A percentile compares a stretch with the other conserved stretches of the same genome.
Evolutionary conservation across 2,797 vertebrate genomes (phyloP).

Genomic region (Neoniphon sammara): DNA sequence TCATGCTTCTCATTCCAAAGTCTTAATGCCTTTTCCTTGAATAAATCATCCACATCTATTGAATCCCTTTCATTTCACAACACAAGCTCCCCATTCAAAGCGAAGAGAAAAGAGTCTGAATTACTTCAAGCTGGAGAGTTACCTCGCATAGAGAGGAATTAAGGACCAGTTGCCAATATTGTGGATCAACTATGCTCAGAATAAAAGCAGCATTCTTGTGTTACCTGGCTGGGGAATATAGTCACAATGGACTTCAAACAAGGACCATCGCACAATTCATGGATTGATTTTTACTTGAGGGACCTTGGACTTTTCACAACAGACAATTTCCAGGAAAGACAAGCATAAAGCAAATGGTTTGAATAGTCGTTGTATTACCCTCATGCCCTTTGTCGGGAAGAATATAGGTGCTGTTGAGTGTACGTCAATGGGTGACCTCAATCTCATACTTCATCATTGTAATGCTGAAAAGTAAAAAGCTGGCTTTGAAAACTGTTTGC

Average conservation of each 20-base stretch:
- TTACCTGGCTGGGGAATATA: conserved; percentile 86
- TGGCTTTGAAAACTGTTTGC: conserved; percentile 58
- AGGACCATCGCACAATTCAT: conserved; percentile 82
- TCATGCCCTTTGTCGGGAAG: conserved; percentile 78
- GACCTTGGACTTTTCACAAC: conserved; percentile 84
- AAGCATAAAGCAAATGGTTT: conserved; percentile 78
- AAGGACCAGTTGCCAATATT: conserved; percentile 89
- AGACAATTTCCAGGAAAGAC: conserved; percentile 81
- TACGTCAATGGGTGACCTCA: conserved; percentile 80
- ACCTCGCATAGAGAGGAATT: conserved; percentile 85
- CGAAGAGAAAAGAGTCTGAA: conserved; percentile 83
- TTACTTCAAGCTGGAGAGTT: conserved; percentile 85
- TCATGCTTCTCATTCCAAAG: conserved; percentile 80
- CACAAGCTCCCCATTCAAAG: conserved; percentile 80
- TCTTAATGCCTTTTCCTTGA: conserved; percentile 81
- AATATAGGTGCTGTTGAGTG: conserved; percentile 79
- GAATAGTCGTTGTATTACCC: conserved; percentile 83
- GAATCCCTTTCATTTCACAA: conserved; percentile 83
- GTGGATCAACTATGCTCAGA: conserved; percentile 84
- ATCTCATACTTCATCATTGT: conserved; percentile 77
- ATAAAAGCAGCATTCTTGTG: conserved; percentile 86
- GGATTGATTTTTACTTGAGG: conserved; percentile 86
- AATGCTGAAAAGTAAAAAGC: conserved; percentile 64
- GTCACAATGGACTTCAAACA: conserved; percentile 86
- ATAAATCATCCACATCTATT: conserved; percentile 86